Evolutionary conservation across 2,113 vertebrate genomes (phyloP), one percentile per base, ranked within the genome.

Genomic region (Gambusia affinis): DNA sequence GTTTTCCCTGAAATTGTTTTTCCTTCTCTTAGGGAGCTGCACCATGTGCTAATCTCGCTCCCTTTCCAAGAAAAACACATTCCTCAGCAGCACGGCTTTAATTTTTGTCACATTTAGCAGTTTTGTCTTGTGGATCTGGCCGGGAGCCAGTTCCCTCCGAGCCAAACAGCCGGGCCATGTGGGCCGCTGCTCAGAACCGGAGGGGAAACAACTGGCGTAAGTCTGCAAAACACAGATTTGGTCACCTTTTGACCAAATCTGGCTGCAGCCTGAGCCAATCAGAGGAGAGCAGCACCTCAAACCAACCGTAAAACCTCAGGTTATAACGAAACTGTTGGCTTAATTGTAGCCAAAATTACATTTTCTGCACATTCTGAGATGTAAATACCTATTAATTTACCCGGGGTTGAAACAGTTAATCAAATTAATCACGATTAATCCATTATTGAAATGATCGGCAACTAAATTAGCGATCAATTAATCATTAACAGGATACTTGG

Each of bases 31-130:
- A 82, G 71, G 86, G 83, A 80, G 72, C 78, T 77, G 57, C 73
- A 83, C 24, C 60, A 79, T 70, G 86, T 89, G 72, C 80, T 92
- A 91, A 91, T 91, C 87, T 84, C 39, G 67, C 24, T 4, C 85
- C 82, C 81, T 37, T 76, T 88, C 80, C 72, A 81, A 78, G 86
- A 87, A 93, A 89, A 93, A 89, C 84, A 85, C 87, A 94, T 92
- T 93, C 90, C 89, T 90, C 67, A 75, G 83, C 12, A 75, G 83
- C 12, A 28, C 70, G 69, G 70, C 89, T 91, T 90, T 91, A 78
- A 91, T 85, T 83, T 91, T 91, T 83, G 83, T 91, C 87, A 83
- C 84, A 85, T 85, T 86, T 87, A 73, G 83, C 31, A 42, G 60
- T 81, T 82, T 85, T 81, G 73, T 76, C 65, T 72, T 82, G 74